Base-by-base conservation (phyloP, 1,140 invertebrate species). In the Spodoptera frugiperda region DNA sequence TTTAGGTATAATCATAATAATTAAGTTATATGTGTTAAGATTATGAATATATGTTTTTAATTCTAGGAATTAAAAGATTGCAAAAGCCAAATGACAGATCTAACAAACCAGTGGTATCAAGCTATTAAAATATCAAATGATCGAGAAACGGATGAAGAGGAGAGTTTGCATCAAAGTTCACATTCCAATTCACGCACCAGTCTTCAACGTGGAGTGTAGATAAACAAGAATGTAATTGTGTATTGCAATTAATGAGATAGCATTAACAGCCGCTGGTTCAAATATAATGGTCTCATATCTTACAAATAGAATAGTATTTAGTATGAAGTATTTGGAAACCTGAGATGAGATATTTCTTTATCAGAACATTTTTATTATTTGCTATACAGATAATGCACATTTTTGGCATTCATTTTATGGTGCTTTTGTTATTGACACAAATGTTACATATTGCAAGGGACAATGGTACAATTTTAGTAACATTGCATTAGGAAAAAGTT, bases 21-120 rank as follows among this genome's bases (percentile, higher is more conserved):
- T 25, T 25, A 25, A 3, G 33, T 39, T 25, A 25, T 4, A 25
- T 4, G 3, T 25, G 25, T 25, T 3, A 25, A 25, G 25, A 25
- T 25, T 25, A 25, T 4, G 25, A 25, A 25, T 25, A 25, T 25
- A 33, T 67, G 25, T 54, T 79, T 55, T 48, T 51, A 73, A 86
- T 91, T 94, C 33, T 95, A 99, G 96, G 98, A 99, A 95, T 91
- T 99, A 57, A 98, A 98, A 88, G 98, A 99, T 91, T 99, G 98
- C 86, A 98, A 98, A 88, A 98, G 97, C 59, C 98, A 99, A 94
- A 99, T 99, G 98, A 98, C 97, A 6, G 97, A 98, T 94, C 94
- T 99, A 57, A 99, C 98, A 1, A 98, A 99, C 89, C 97, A 99
- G 89, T 99, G 98, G 98, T 99, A 99, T 94, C 98, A 99, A 90